Evolutionary conservation across 1,140 invertebrate genomes (phyloP).

Genomic region (Drosophila sp.): DNA sequence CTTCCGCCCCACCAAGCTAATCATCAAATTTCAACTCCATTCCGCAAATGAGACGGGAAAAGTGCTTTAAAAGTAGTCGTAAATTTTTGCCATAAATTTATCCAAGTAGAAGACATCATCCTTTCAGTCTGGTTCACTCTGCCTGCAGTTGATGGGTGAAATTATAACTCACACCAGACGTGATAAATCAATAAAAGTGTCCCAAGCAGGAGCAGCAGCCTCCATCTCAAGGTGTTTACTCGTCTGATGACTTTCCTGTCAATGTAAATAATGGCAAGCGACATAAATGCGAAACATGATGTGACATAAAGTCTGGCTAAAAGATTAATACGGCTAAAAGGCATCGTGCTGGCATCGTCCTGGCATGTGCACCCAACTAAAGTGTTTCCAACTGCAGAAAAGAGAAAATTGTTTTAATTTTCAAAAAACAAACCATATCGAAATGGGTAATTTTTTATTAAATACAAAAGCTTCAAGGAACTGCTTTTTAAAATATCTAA

Average conservation of each 20-base stretch:
- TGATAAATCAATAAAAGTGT: constrained; percentile 75
- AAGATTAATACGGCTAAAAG: constrained; percentile 45
- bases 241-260: constrained; percentile 48
- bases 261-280: constrained; percentile 48
- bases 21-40: constrained; percentile 10
- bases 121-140: constrained; percentile 1
- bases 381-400: background rate
- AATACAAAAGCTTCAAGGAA: too few species aligned
- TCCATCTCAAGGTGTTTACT: constrained; percentile 46
- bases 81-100: constrained; percentile 53
- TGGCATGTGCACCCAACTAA: background rate
- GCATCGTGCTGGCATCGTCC: background rate
- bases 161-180: constrained; percentile 65
- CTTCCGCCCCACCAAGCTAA: constrained; percentile 7
- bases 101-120: constrained; percentile 38
- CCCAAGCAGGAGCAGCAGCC: constrained; percentile 37
- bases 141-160: constrained; percentile 54
- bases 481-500: too few species aligned
- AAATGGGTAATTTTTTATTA: background rate
- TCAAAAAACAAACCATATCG: background rate
- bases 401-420: background rate
- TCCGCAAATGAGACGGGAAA: constrained; percentile 46
- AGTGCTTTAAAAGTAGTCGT: constrained; percentile 44
- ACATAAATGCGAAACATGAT: constrained; percentile 53
- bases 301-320: constrained; percentile 57